These are phyloP conservation scores for Cinclus cinclus DNA, from an alignment of 2,113 vertebrate genomes.

Conservation along the genomic window DNA sequence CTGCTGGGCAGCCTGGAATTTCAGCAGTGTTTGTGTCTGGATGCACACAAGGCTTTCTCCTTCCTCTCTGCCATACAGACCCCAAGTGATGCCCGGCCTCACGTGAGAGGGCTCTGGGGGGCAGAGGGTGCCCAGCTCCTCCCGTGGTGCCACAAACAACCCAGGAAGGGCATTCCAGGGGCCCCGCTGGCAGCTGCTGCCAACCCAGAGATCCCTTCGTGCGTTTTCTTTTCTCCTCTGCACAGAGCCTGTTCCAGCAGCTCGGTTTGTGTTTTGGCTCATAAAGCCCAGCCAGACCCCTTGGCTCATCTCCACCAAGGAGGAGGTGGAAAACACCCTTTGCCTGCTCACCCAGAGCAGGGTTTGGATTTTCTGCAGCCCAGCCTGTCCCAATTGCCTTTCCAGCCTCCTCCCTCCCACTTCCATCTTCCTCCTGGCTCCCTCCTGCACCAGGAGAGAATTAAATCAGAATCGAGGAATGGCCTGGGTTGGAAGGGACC, in stretches of 20 bases:
- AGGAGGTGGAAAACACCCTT: conserved; percentile 37
- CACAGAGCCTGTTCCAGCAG: conserved; percentile 9
- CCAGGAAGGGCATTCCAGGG: neutral
- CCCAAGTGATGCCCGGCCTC: rapidly evolving
- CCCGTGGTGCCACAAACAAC: neutral
- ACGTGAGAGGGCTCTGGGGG: rapidly evolving
- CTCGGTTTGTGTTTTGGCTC: conserved; percentile 37
- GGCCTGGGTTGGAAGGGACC: neutral
- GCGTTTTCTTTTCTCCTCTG: neutral
- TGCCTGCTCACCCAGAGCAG: neutral
- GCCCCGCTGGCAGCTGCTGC: neutral
- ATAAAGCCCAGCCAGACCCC: conserved; percentile 33
- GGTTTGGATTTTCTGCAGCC: neutral
- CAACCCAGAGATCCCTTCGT: neutral
- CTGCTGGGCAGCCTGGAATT: neutral
- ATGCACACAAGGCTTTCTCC: neutral
- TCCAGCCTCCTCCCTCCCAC: neutral
- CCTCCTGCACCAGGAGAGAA: neutral
- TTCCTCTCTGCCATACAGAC: neutral
- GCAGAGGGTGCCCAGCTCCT: neutral
- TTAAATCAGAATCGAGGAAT: neutral
- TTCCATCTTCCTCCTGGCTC: neutral
- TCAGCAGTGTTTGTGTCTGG: neutral
- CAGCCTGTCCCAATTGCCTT: neutral
- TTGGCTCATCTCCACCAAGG: conserved; percentile 46